These are phyloP conservation scores for Eumeta japonica DNA, from an alignment of 1,140 invertebrate genomes.

Conservation along the genomic window DNA sequence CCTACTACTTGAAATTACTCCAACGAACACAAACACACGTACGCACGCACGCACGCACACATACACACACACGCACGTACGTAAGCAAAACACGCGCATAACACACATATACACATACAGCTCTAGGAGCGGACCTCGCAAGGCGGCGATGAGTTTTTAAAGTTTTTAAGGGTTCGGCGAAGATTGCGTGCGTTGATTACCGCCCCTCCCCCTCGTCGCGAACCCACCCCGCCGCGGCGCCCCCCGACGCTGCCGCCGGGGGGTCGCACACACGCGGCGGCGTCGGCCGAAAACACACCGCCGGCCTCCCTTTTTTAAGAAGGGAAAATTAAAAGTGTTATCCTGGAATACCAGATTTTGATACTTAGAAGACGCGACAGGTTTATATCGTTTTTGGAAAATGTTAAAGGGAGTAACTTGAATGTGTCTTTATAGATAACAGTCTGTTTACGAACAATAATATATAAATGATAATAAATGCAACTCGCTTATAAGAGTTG, in stretches of 20 bases:
- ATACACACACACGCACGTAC: constrained; percentile 7
- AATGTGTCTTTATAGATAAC: no score
- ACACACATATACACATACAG: constrained; percentile 18
- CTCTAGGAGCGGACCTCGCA: constrained; percentile 14
- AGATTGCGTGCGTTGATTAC: constrained; percentile 57
- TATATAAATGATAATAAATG: no score
- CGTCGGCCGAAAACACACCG: constrained; percentile 23
- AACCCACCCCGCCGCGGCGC: neutral
- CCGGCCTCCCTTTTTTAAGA: constrained; percentile 53
- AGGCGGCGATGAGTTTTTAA: constrained; percentile 53
- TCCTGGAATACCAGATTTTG: constrained; percentile 21
- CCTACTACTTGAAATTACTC: no score
- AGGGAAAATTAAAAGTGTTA: constrained; percentile 55
- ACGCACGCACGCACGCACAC: constrained; percentile 7
- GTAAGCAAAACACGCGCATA: no score
- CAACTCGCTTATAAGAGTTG: no score
- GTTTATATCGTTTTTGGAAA: neutral
- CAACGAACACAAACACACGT: constrained; percentile 13
- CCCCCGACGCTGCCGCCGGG: constrained; percentile 4
- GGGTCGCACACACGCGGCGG: constrained; percentile 29
- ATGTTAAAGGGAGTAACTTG: no score
- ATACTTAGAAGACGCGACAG: constrained; percentile 32
- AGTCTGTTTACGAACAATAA: no score
- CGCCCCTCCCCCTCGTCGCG: constrained; percentile 14
- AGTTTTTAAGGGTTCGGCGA: constrained; percentile 56